These are phyloP conservation scores for Morinoia aosen DNA, from an alignment of 2,888 invertebrate genomes.

Conservation along the genomic window DNA sequence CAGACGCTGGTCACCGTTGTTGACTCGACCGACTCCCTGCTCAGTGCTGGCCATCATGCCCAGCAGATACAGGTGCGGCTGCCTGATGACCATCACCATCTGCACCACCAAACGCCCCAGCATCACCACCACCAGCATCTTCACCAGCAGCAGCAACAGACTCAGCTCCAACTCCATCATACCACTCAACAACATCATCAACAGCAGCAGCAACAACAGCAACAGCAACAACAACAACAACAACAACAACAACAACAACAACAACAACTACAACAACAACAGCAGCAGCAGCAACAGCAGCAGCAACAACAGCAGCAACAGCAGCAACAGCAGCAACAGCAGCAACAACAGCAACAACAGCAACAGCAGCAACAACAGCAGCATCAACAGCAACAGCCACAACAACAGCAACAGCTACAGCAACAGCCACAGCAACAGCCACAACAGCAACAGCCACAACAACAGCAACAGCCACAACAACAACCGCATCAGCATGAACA, in stretches of 20 bases:
- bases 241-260: constrained; percentile 67
- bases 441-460: constrained; percentile 51
- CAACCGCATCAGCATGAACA: constrained; percentile 56
- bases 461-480: constrained; percentile 48
- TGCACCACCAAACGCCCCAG: constrained; percentile 62
- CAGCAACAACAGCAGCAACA: constrained; percentile 55
- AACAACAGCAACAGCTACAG: constrained; percentile 66
- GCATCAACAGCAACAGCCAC: constrained; percentile 68
- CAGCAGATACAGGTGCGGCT: constrained; percentile 46
- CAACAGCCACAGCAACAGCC: constrained; percentile 55
- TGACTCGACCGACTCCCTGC: constrained; percentile 15
- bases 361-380: constrained; percentile 68
- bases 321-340: constrained; percentile 53
- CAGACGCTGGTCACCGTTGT: constrained; percentile 50
- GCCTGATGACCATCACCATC: constrained; percentile 57
- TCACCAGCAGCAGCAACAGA: constrained; percentile 68
- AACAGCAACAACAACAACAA: constrained; percentile 66
- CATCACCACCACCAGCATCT: constrained; percentile 69
- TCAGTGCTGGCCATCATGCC: constrained; percentile 19
- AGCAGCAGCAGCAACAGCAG: constrained; percentile 64
- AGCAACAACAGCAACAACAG: constrained; percentile 67
- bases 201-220: constrained; percentile 58
- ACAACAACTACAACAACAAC: constrained; percentile 68
- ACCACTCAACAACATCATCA: constrained; percentile 54
- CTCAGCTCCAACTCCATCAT: constrained; percentile 58